Evolutionary conservation across 2,113 vertebrate species (phyloP).

Genomic region (Mola mola): DNA sequence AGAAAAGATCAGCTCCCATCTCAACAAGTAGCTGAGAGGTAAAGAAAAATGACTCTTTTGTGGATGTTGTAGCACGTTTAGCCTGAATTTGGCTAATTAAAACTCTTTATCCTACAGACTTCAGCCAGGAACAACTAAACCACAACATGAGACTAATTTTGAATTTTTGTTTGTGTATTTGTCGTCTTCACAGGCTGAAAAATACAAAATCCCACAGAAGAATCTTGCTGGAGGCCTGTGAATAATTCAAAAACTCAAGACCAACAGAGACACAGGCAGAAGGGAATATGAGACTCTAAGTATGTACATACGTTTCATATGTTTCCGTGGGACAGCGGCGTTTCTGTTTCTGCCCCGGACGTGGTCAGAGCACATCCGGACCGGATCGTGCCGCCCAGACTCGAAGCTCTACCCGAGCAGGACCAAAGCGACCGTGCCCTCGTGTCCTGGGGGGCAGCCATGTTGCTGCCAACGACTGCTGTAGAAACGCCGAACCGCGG

Average conservation of each 20-base stretch:
- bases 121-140: neutral
- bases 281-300: conserved; percentile 12
- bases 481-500: conserved; percentile 32
- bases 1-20: conserved; percentile 94
- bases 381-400: conserved; percentile 2
- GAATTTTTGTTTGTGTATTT: neutral
- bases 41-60: too few species aligned
- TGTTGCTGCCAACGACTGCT: conserved; percentile 28
- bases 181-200: conserved; percentile 35
- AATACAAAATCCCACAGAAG: neutral
- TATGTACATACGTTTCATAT: conserved; percentile 18
- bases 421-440: conserved; percentile 48
- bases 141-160: neutral
- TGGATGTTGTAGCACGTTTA: neutral
- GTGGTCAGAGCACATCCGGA: too few species aligned
- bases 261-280: conserved; percentile 6
- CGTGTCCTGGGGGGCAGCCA: conserved; percentile 1
- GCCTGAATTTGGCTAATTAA: neutral
- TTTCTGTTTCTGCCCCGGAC: conserved; percentile 1
- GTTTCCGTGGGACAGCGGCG: neutral
- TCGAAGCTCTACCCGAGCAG: conserved; percentile 45
- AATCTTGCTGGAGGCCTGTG: conserved; percentile 25
- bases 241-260: neutral
- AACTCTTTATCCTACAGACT: neutral
- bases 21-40: conserved; percentile 93